Percentiles rank a stretch among this genome's conserved stretches.
Evolutionary conservation across 2,797 vertebrate genomes (phyloP).

Genomic region (Melanotaenia trifasciata): DNA sequence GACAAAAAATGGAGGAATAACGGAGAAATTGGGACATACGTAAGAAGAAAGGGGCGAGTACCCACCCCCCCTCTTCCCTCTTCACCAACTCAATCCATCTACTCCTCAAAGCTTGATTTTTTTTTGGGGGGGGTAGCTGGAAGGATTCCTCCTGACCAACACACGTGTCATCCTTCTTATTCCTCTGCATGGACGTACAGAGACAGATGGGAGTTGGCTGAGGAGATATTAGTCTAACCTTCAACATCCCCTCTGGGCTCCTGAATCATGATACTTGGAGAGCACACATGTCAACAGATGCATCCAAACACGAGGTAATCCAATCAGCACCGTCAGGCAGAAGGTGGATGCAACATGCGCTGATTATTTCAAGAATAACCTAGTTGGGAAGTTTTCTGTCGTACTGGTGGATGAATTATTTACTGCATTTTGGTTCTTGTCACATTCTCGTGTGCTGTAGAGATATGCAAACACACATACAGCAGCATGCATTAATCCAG

Average conservation of each 20-base stretch:
- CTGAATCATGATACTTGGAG: conserved; percentile 30
- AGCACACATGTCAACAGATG: conserved; percentile 34
- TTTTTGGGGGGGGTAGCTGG: conserved; percentile 33
- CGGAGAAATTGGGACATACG: conserved; percentile 28
- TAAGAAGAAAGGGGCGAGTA: conserved; percentile 14
- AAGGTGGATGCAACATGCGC: conserved; percentile 16
- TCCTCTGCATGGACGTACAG: conserved; percentile 21
- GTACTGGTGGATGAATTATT: conserved; percentile 49
- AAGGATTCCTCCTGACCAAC: conserved; percentile 58
- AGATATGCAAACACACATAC: conserved; percentile 2
- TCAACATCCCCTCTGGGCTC: conserved; percentile 52
- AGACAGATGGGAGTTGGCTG: conserved; percentile 12
- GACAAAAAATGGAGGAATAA: conserved; percentile 45
- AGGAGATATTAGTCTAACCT: conserved; percentile 63
- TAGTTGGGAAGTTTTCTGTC: conserved; percentile 68
- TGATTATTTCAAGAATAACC: conserved; percentile 50
- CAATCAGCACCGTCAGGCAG: conserved; percentile 9
- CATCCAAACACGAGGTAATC: not conserved
- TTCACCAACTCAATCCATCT: conserved; percentile 25
- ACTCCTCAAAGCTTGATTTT: conserved; percentile 14
- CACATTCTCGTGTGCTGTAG: conserved; percentile 10
- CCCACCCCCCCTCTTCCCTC: not conserved
- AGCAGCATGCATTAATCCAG: conserved; percentile 34
- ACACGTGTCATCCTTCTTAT: conserved; percentile 43
- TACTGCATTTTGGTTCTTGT: conserved; percentile 22